phyloP scores from a whole-genome alignment of 2,113 vertebrate species.

The Erpornis zantholeuca region DNA sequence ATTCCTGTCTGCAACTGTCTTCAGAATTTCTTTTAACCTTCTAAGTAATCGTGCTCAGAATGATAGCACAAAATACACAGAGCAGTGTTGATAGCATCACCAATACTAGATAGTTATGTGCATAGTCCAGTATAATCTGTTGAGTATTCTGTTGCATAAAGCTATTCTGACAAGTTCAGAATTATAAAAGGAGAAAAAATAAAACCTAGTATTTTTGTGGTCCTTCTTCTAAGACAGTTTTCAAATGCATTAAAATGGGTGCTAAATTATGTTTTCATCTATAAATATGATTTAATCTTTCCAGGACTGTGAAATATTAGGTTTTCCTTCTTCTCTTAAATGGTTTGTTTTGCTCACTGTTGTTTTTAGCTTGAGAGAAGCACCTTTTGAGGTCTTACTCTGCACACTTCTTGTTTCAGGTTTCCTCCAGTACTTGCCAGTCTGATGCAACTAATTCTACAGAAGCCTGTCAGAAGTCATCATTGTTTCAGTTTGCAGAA shows the following conservation, averaged over 20 bases:
- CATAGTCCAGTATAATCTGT: background rate
- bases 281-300: background rate
- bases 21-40: background rate
- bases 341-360: background rate
- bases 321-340: background rate
- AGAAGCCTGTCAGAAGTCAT: constrained; percentile 80
- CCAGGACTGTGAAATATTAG: background rate
- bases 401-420: constrained; percentile 60
- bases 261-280: background rate
- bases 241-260: background rate
- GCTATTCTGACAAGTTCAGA: background rate
- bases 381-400: background rate
- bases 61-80: background rate
- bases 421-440: constrained; percentile 77
- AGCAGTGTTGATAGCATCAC: background rate
- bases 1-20: background rate
- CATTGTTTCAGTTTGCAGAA: constrained; percentile 86
- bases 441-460: constrained; percentile 77
- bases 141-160: background rate
- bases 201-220: background rate
- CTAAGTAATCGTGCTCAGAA: background rate
- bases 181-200: background rate
- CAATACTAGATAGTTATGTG: background rate
- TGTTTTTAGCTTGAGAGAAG: background rate
- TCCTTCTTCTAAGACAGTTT: background rate